These are phyloP conservation scores for Vollenhovia emeryi DNA, from an alignment of 1,140 invertebrate species.

Conservation along the genomic window DNA sequence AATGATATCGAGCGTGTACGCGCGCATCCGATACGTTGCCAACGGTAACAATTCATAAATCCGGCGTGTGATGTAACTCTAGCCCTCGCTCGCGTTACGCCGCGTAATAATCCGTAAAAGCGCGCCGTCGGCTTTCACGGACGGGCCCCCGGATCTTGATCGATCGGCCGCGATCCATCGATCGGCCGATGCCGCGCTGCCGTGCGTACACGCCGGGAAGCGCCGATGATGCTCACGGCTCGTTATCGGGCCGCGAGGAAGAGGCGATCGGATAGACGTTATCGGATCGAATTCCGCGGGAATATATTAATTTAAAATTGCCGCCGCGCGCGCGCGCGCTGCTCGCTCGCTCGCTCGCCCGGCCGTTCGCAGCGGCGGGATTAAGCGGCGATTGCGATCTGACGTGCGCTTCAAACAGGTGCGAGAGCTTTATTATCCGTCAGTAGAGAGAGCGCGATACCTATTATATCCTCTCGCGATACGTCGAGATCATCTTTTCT, in stretches of 20 bases:
- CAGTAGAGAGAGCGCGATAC: conserved; percentile 16
- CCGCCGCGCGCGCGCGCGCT: conserved; percentile 18
- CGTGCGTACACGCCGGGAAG: not conserved
- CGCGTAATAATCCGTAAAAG: conserved; percentile 56
- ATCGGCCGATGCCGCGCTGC: conserved; percentile 16
- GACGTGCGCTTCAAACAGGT: conserved; percentile 53
- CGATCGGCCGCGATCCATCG: conserved; percentile 59
- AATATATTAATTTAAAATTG: conserved; percentile 62
- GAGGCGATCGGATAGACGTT: conserved; percentile 38
- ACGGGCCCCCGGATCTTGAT: conserved; percentile 27
- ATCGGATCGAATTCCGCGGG: conserved; percentile 61
- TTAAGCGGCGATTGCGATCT: conserved; percentile 56
- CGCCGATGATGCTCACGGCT: conserved; percentile 7
- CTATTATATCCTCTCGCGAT: conserved; percentile 45
- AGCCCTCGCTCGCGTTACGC: conserved; percentile 8
- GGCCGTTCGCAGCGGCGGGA: conserved; percentile 18
- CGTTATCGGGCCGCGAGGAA: conserved; percentile 41
- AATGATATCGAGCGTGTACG: not conserved
- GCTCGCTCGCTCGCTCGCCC: no score
- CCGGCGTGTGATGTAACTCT: not conserved
- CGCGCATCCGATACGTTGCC: not conserved
- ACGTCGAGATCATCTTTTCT: conserved; percentile 51
- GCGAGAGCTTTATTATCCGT: conserved; percentile 56
- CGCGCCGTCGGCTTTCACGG: conserved; percentile 10
- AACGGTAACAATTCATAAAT: conserved; percentile 13